Evolutionary conservation across 1,140 invertebrate species (phyloP), one percentile per base, ranked within the genome.

Genomic region (Penaeus japonicus): DNA sequence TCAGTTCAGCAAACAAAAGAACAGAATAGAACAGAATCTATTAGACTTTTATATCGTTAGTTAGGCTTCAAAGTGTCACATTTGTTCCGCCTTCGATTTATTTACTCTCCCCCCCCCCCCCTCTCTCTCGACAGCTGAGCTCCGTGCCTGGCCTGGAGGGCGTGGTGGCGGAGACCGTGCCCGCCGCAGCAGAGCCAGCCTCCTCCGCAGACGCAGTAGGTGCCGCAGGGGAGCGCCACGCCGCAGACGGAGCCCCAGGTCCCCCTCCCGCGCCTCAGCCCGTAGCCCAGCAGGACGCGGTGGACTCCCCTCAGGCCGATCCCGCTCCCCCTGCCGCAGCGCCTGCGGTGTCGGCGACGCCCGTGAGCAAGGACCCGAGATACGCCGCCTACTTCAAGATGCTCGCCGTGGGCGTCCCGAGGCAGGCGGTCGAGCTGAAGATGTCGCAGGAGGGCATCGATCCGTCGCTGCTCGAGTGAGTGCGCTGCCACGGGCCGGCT

Each of bases 361-460:
- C 85, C 30, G 47, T 90, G 20, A 73, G 77, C 57, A 32, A 85
- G 65, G 85, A 85, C 35, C 78, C 84, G 30, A n/a, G 94, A 90
- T 97, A 96, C 93, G 93, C 94, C 62, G 96, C 95, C 92, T 98
- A 95, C 93, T 96, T 97, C 59, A 97, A 96, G 94, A 97, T 98
- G 97, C 90, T 98, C 4, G 95, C 96, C 91, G 94, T 98, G 91
- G 97, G 97, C 57, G 97, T 98, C 12, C 96, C 96, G 30, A 93
- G 94, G 87, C 93, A 93, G 91, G 97, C 96, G 75, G 95, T 98
- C 0, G 97, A 96, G 93, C 92, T 95, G 90, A 97, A 98, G 94
- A 96, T 98, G 95, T 91, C 94, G 77, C 92, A 94, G 27, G 97
- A 98, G 94, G 96, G 96, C 62, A 91, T 97, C 47, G 95, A 98